phyloP scores from a whole-genome alignment of 2,888 invertebrate genomes.

The Callimorpha dominula region DNA sequence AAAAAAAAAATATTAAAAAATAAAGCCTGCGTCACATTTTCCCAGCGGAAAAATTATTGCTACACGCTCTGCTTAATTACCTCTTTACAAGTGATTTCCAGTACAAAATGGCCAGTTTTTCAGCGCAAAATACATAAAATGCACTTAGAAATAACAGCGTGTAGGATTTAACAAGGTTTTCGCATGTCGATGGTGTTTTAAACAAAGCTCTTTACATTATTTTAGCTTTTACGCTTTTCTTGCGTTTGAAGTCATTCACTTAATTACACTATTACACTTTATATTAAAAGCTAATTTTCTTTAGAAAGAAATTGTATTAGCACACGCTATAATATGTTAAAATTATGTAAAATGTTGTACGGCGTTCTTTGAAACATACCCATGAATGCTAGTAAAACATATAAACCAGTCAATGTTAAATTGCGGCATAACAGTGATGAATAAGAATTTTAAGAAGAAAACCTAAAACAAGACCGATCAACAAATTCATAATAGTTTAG shows the following conservation, averaged over 20 bases:
- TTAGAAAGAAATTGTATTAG: constrained; percentile 33
- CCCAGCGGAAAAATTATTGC: constrained; percentile 32
- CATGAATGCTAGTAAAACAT: too few relatives aligned
- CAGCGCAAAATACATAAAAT: constrained; percentile 34
- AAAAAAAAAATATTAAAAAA: constrained; percentile 33
- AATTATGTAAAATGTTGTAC: background rate
- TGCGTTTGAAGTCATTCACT: constrained; percentile 45
- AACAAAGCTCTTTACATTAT: constrained; percentile 51
- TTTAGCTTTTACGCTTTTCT: constrained; percentile 37
- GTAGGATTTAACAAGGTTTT: constrained; percentile 47
- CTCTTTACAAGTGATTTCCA: constrained; percentile 49
- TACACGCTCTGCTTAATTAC: constrained; percentile 35
- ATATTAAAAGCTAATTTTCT: constrained; percentile 31
- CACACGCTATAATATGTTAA: constrained; percentile 8
- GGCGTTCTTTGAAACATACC: background rate
- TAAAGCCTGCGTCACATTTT: constrained; percentile 26
- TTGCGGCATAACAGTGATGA: background rate
- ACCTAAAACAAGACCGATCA: background rate
- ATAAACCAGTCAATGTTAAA: background rate
- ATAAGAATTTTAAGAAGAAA: background rate
- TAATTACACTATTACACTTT: constrained; percentile 38
- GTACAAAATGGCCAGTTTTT: constrained; percentile 25
- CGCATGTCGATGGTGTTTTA: constrained; percentile 58
- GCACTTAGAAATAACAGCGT: constrained; percentile 28
- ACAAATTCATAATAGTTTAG: background rate